These are phyloP conservation scores for Paramormyrops kingsleyae DNA, from an alignment of 2,113 vertebrate genomes.

Conservation along the genomic window DNA sequence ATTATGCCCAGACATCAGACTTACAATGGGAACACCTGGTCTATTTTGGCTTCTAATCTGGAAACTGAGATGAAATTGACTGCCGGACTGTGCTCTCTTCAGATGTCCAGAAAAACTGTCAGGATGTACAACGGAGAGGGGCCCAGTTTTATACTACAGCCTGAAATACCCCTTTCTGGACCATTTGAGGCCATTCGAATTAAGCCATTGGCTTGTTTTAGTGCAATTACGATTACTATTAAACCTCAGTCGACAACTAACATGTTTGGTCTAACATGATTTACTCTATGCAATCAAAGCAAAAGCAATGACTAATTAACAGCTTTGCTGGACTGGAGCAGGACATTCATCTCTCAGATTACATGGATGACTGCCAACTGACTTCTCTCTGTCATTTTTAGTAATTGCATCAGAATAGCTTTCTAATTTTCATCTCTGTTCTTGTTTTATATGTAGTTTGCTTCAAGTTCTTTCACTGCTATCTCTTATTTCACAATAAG, in stretches of 20 bases:
- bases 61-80: neutral
- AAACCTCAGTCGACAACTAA: neutral
- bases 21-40: slow-evolving; percentile 3
- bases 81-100: neutral
- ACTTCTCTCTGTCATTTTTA: neutral
- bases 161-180: neutral
- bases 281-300: neutral
- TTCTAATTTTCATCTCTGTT: neutral
- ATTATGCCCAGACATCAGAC: neutral
- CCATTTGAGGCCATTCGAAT: neutral
- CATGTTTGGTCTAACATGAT: neutral
- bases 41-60: neutral
- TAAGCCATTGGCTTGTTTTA: neutral
- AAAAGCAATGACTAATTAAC: neutral
- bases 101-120: neutral
- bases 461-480: neutral
- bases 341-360: neutral
- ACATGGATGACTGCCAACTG: neutral
- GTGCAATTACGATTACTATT: neutral
- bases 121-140: neutral
- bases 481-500: neutral
- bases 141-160: neutral
- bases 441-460: neutral
- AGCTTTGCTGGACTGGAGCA: neutral
- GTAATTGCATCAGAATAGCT: neutral